These are phyloP conservation scores for Melanotaenia pygmaea DNA, from an alignment of 2,797 vertebrate species.

Conservation along the genomic window DNA sequence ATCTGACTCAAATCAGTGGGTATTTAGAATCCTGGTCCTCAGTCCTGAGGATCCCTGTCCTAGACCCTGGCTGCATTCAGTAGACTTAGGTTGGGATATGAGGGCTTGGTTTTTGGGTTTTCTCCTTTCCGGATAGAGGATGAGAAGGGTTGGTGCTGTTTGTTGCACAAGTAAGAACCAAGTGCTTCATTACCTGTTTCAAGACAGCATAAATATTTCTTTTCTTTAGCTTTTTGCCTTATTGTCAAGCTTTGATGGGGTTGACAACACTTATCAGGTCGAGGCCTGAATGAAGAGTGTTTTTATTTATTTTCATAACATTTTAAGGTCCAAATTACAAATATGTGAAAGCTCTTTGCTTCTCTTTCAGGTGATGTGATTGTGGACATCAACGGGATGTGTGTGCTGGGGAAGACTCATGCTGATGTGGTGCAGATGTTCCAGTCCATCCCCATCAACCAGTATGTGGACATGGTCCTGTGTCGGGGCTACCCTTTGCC, in stretches of 20 bases:
- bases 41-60: too few relatives aligned
- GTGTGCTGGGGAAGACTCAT: conserved; percentile 97
- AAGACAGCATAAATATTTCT: neutral
- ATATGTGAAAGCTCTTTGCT: conserved; percentile 6
- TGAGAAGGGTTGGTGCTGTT: too few relatives aligned
- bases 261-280: neutral
- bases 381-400: conserved; percentile 93
- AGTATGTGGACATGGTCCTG: conserved; percentile 94
- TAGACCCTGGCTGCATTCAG: too few relatives aligned
- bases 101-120: too few relatives aligned
- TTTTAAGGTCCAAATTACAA: neutral
- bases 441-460: conserved; percentile 92
- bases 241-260: neutral
- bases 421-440: conserved; percentile 99
- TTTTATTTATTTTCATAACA: too few relatives aligned
- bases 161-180: too few relatives aligned
- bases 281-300: too few relatives aligned
- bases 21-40: too few relatives aligned
- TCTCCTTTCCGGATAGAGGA: too few relatives aligned
- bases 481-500: conserved; percentile 97
- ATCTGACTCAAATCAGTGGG: too few relatives aligned
- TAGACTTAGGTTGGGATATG: too few relatives aligned
- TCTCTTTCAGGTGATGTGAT: conserved; percentile 91
- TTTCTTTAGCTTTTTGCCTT: neutral
- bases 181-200: neutral